Evolutionary conservation across 2,797 vertebrate genomes (phyloP).

Genomic region (Enteromius fasciolatus): DNA sequence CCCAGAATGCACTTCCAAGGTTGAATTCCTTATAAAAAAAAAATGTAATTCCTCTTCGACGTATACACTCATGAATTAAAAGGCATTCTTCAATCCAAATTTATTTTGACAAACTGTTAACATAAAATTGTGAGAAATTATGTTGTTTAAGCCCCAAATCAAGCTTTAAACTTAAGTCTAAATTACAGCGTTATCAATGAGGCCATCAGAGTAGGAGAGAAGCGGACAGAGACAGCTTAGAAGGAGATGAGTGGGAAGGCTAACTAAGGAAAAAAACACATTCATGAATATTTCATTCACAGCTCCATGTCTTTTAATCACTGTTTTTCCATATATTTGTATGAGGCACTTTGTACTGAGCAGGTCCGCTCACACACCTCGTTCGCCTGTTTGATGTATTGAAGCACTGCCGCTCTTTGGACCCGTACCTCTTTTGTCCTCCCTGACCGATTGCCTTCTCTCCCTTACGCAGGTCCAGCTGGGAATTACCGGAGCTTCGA

Average conservation of each 20-base stretch:
- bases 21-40: neutral
- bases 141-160: neutral
- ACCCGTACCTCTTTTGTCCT: conserved; percentile 17
- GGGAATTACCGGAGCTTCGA: conserved; percentile 95
- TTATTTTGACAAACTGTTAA: neutral
- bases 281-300: conserved; percentile 37
- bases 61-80: neutral
- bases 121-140: neutral
- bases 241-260: neutral
- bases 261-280: neutral
- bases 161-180: neutral
- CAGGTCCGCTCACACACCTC: conserved; percentile 1
- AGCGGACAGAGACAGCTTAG: neutral
- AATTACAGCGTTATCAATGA: neutral
- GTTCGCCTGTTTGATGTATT: conserved; percentile 15
- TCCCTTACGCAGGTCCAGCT: conserved; percentile 87
- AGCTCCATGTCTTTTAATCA: conserved; percentile 23
- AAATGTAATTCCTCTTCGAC: neutral
- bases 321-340: conserved; percentile 17
- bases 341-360: conserved; percentile 12
- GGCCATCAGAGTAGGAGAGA: conserved; percentile 3
- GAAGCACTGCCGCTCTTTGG: conserved; percentile 10
- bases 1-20: no score
- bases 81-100: neutral
- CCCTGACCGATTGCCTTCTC: neutral